phyloP scores from a whole-genome alignment of 2,888 invertebrate species.

The Kuschelorhynchus macadamiae region DNA sequence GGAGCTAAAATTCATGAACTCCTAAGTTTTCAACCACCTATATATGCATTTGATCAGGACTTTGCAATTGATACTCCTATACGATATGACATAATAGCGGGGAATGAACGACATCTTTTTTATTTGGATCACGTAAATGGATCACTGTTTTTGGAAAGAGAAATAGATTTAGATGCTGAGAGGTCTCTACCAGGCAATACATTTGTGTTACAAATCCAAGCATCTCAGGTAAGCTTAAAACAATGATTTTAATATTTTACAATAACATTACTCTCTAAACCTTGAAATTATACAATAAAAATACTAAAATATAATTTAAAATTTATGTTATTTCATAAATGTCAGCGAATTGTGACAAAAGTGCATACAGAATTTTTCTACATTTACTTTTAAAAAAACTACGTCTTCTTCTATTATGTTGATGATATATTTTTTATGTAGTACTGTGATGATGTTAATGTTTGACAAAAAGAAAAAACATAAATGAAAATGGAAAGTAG shows the following conservation, averaged over 20 bases:
- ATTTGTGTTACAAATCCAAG: constrained; percentile 84
- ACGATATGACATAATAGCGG: constrained; percentile 84
- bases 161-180: constrained; percentile 86
- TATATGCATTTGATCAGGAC: constrained; percentile 87
- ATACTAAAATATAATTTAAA: no score
- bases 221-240: constrained; percentile 77
- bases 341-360: no score
- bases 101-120: constrained; percentile 82
- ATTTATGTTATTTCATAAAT: no score
- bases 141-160: constrained; percentile 81
- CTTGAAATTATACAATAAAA: no score
- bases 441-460: no score
- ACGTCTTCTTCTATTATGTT: no score
- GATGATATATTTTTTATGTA: no score
- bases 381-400: no score
- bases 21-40: constrained; percentile 79
- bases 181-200: constrained; percentile 81
- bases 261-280: not conserved
- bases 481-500: no score
- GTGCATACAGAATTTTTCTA: no score
- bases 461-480: no score
- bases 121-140: constrained; percentile 82
- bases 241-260: not conserved
- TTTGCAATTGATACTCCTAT: constrained; percentile 80
- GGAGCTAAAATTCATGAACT: constrained; percentile 75